These are phyloP conservation scores for Pterostichus madidus DNA, from an alignment of 2,888 invertebrate genomes.

Conservation along the genomic window DNA sequence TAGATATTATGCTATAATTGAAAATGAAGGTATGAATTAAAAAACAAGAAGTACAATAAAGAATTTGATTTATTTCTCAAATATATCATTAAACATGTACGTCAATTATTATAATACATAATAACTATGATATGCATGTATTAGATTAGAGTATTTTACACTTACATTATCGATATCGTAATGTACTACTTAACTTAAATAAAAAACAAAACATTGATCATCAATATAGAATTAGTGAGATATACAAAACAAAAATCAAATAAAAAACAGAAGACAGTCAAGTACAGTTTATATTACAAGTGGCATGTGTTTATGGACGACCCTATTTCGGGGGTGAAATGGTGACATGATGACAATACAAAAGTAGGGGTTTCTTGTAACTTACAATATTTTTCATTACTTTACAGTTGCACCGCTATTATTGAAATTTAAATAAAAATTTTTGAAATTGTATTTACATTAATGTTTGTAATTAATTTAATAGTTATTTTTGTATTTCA, in stretches of 20 bases:
- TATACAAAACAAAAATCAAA: constrained; percentile 36
- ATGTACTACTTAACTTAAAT: constrained; percentile 36
- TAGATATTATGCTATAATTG: neutral
- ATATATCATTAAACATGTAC: constrained; percentile 60
- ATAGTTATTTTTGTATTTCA: no score
- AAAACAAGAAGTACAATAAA: constrained; percentile 53
- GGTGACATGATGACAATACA: neutral
- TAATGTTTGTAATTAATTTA: no score
- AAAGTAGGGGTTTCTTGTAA: constrained; percentile 16
- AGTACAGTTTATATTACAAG: constrained; percentile 51
- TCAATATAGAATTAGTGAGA: constrained; percentile 21
- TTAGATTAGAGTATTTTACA: constrained; percentile 60
- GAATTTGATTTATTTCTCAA: constrained; percentile 63
- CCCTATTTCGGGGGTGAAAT: constrained; percentile 2
- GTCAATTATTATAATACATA: constrained; percentile 55
- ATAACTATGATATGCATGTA: constrained; percentile 65
- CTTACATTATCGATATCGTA: constrained; percentile 41
- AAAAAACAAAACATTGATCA: constrained; percentile 16
- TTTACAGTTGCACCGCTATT: neutral
- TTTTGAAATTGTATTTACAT: no score
- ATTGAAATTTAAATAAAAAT: no score
- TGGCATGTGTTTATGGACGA: constrained; percentile 35
- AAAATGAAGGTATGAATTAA: constrained; percentile 38
- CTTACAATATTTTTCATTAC: neutral
- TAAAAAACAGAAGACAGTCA: constrained; percentile 25